Evolutionary conservation across 2,113 vertebrate genomes (phyloP), one percentile per base, ranked within the genome.

Genomic region (Cheirogaleus medius): DNA sequence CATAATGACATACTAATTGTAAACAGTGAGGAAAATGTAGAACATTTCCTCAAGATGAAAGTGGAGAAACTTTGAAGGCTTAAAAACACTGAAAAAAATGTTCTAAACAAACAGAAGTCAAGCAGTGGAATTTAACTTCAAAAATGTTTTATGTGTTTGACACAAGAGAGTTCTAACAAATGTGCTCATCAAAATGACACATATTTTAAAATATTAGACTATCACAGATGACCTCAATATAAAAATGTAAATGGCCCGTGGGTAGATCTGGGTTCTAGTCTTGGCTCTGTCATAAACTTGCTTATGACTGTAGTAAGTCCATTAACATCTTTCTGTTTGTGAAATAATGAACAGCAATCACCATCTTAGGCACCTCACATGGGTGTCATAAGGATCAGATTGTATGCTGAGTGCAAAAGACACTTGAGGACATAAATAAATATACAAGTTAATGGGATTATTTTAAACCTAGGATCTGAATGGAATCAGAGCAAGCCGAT

Each of bases 1-100:
- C 44, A 76, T 98, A 95, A 97, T 96, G 84, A 91, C 92, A 87
- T 93, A 94, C 49, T 97, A 98, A 98, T 97, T 97, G 87, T 95
- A 95, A 97, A 83, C 94, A 95, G 74, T 83, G 80, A 77, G 73
- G 49, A 25, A 85, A 84, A 87, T 84, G 17, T 68, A 96, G 74
- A 93, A 47, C 27, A 17, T 34, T 93, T 93, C 37, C 54, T 95
- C 76, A 95, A 80, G 37, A 95, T 90, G 64, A 85, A 63, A 88
- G 6, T 74, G 47, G 37, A 82, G 60, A 96, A 95, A 89, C 6
- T 95, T 93, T 87, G 87, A 95, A 93, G 44, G 29, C 42, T 90
- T 92, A 87, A 92, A 93, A 92, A 87, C 49, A 95, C 96, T 66
- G 54, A 68, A 68, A 73, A 96, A 96, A 86, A 80, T 42, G 9